phyloP scores from a whole-genome alignment of 2,888 invertebrate species.

The Malachius bipustulatus region DNA sequence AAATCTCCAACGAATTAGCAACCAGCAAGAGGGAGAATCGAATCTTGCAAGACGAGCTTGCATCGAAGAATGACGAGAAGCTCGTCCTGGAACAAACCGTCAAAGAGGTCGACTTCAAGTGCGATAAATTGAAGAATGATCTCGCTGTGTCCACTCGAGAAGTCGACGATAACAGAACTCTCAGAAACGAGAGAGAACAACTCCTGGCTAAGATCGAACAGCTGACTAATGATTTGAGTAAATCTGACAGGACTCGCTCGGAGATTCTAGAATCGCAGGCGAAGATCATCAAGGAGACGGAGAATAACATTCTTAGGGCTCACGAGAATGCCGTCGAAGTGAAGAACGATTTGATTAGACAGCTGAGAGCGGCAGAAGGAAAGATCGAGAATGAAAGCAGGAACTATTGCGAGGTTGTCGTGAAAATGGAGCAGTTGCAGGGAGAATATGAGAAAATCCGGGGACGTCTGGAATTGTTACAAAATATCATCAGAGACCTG shows the following conservation, averaged over 20 bases:
- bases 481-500: too few species aligned
- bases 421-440: too few species aligned
- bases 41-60: conserved; percentile 8
- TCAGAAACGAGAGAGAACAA: conserved; percentile 16
- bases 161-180: conserved; percentile 7
- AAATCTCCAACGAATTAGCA: conserved; percentile 7
- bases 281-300: conserved; percentile 26
- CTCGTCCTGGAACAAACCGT: conserved; percentile 5
- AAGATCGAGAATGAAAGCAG: too few species aligned
- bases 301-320: conserved; percentile 23
- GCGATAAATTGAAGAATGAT: neutral
- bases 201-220: conserved; percentile 13
- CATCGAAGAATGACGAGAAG: conserved; percentile 3
- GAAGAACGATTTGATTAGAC: conserved; percentile 20
- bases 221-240: conserved; percentile 20
- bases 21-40: conserved; percentile 4
- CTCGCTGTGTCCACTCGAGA: neutral
- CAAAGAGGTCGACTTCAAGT: conserved; percentile 9
- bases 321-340: conserved; percentile 24
- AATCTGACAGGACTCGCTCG: conserved; percentile 23
- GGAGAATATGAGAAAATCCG: too few species aligned
- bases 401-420: too few species aligned
- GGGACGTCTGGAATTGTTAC: too few species aligned
- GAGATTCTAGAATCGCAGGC: conserved; percentile 25
- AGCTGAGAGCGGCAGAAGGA: neutral